phyloP scores from a whole-genome alignment of 2,797 vertebrate genomes.

The Tachyglossus aculeatus region DNA sequence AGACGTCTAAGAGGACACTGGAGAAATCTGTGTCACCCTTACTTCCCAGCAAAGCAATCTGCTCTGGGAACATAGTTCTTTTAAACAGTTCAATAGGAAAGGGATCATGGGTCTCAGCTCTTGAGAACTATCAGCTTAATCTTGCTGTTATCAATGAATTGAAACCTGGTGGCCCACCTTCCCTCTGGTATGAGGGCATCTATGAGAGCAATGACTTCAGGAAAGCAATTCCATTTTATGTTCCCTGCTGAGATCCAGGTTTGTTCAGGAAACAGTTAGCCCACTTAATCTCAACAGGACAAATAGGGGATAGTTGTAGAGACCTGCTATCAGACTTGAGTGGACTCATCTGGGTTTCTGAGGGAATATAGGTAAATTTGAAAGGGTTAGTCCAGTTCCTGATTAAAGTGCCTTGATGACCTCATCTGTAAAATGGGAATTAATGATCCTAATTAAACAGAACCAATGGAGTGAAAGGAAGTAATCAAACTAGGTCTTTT shows the following conservation, averaged over 20 bases:
- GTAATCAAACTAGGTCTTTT: slow-evolving; percentile 51
- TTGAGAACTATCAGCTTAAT: not conserved
- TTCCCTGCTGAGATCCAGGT: slow-evolving; percentile 13
- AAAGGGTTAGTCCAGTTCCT: slow-evolving; percentile 46
- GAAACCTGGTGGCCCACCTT: slow-evolving; percentile 22
- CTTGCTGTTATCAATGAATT: slow-evolving; percentile 25
- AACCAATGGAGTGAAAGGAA: slow-evolving; percentile 47
- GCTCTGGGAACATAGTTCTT: no score
- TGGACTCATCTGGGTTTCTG: slow-evolving; percentile 14
- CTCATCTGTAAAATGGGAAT: no score
- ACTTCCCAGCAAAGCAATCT: no score
- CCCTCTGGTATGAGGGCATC: not conserved
- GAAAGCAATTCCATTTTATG: not conserved
- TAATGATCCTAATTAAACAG: slow-evolving; percentile 49
- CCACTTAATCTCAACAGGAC: slow-evolving; percentile 23
- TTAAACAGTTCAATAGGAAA: no score
- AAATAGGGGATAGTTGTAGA: not conserved
- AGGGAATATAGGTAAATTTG: slow-evolving; percentile 40
- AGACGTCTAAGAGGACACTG: no score
- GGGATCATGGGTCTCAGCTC: no score
- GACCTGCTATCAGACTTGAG: slow-evolving; percentile 9
- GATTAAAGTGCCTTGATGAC: slow-evolving; percentile 53
- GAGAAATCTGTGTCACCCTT: not conserved
- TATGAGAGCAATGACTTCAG: not conserved
- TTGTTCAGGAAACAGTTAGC: slow-evolving; percentile 13